phyloP scores from a whole-genome alignment of 2,888 invertebrate species.

The Lomographa bimaculata region DNA sequence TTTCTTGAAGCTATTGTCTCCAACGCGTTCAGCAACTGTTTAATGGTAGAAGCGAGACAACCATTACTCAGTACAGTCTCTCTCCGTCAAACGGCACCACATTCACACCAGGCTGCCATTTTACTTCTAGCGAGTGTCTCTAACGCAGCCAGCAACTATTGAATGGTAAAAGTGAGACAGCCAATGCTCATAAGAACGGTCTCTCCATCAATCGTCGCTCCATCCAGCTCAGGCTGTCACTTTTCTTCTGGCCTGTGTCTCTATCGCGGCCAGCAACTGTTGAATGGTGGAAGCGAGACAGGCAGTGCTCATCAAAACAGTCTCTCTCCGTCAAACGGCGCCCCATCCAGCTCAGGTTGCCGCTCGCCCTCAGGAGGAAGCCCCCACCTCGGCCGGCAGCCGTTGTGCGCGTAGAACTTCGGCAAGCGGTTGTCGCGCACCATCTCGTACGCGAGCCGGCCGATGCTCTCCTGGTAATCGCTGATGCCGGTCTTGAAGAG shows the following conservation, averaged over 20 bases:
- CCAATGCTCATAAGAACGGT: too few species aligned
- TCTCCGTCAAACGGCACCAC: too few species aligned
- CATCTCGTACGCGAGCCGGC: constrained; percentile 69
- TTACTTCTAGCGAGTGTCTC: too few species aligned
- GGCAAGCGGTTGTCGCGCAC: constrained; percentile 66
- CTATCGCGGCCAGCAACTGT: constrained; percentile 66
- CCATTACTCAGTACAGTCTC: too few species aligned
- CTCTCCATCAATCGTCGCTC: constrained; percentile 64
- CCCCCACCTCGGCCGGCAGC: constrained; percentile 65
- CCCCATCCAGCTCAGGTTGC: constrained; percentile 66
- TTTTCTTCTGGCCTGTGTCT: constrained; percentile 64
- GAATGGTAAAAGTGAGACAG: too few species aligned
- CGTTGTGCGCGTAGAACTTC: constrained; percentile 60
- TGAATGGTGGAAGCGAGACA: constrained; percentile 61
- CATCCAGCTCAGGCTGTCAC: constrained; percentile 67
- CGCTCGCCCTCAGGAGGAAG: constrained; percentile 63
- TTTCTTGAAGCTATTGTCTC: too few species aligned
- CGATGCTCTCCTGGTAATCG: constrained; percentile 67
- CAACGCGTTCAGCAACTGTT: too few species aligned
- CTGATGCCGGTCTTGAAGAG: constrained; percentile 62
- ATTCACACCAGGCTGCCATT: too few species aligned
- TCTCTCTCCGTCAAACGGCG: constrained; percentile 67
- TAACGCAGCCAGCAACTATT: too few species aligned
- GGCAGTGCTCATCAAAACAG: constrained; percentile 63
- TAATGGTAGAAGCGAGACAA: too few species aligned